phyloP scores from a whole-genome alignment of 2,888 invertebrate species.

The Drosophila ustulata region DNA sequence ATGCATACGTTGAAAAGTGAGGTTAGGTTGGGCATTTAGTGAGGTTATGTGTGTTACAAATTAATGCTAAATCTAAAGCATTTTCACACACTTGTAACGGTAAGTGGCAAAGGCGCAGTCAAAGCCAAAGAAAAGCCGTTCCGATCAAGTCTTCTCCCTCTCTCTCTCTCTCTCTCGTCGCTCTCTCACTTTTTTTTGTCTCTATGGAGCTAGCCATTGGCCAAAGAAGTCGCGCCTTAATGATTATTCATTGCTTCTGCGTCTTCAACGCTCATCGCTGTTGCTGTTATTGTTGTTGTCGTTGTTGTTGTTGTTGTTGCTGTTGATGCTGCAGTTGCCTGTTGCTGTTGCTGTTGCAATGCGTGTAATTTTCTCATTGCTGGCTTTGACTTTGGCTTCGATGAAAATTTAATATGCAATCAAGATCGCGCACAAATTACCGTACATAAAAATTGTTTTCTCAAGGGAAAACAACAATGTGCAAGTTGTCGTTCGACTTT shows the following conservation, averaged over 20 bases:
- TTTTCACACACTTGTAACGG: constrained; percentile 78
- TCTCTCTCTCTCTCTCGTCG: constrained; percentile 2
- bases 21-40: constrained; percentile 59
- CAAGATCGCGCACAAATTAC: constrained; percentile 80
- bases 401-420: constrained; percentile 79
- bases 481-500: constrained; percentile 66
- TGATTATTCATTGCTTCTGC: constrained; percentile 75
- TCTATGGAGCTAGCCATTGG: constrained; percentile 35
- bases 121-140: constrained; percentile 49
- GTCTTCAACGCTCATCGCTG: constrained; percentile 21
- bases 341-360: constrained; percentile 59
- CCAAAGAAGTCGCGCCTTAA: constrained; percentile 65
- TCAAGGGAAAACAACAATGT: constrained; percentile 78
- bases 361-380: constrained; percentile 81
- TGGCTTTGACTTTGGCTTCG: constrained; percentile 64
- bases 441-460: constrained; percentile 77
- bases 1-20: constrained; percentile 35
- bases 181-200: constrained; percentile 1
- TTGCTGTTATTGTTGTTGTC: constrained; percentile 33
- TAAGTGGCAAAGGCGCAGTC: constrained; percentile 49
- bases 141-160: constrained; percentile 25
- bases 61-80: constrained; percentile 78
- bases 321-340: constrained; percentile 30
- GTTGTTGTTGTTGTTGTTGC: constrained; percentile 12
- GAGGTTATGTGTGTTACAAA: constrained; percentile 63